A percentile compares a stretch with the other conserved stretches of the same genome.
These are phyloP conservation scores for Phoenicopterus ruber DNA, from an alignment of 2,113 vertebrate genomes.

Conservation along the genomic window DNA sequence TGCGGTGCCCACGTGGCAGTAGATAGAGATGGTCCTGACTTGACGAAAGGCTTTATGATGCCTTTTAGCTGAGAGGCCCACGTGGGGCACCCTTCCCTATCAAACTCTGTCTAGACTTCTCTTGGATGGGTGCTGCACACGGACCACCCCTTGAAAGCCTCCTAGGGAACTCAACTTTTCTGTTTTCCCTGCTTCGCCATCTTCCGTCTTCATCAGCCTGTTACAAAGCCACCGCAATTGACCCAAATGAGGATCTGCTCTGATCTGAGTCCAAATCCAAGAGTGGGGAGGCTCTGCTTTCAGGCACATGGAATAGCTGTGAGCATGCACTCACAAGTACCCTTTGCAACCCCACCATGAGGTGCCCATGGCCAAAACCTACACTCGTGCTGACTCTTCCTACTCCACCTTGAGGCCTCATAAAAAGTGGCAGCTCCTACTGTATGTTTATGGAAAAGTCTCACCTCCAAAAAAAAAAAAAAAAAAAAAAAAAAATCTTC, in stretches of 20 bases:
- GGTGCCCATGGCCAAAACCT: not conserved
- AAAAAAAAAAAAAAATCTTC: not conserved
- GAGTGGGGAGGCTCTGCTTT: not conserved
- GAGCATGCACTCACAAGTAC: not conserved
- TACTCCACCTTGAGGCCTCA: not conserved
- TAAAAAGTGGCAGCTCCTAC: not conserved
- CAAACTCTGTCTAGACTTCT: not conserved
- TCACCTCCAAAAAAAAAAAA: not conserved
- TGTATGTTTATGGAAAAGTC: rapidly evolving
- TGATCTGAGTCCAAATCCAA: not conserved
- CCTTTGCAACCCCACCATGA: not conserved
- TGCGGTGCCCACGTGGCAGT: not conserved
- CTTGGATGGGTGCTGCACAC: not conserved
- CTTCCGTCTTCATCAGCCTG: not conserved
- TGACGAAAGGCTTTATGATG: not conserved
- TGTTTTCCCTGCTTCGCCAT: not conserved
- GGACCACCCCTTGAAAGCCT: not conserved
- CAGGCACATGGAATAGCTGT: not conserved
- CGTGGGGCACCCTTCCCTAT: not conserved
- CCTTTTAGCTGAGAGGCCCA: not conserved
- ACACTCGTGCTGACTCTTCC: rapidly evolving
- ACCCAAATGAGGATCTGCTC: not conserved
- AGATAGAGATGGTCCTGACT: not conserved
- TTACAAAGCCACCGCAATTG: not conserved
- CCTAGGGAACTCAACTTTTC: not conserved